These are phyloP conservation scores for Orthosia gothica DNA, from an alignment of 2,888 invertebrate genomes.

Conservation along the genomic window DNA sequence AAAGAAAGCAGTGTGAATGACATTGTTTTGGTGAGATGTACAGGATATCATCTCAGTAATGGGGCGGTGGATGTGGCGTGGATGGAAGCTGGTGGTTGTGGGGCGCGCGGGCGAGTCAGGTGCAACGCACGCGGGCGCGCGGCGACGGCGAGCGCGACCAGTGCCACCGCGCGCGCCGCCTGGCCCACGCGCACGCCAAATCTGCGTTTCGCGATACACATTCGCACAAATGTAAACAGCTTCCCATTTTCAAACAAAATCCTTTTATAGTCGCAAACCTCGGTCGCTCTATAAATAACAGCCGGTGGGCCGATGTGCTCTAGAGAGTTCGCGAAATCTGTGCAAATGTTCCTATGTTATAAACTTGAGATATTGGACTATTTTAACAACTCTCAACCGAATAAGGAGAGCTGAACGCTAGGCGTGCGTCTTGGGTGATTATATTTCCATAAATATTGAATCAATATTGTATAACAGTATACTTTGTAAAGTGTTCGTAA, in stretches of 20 bases:
- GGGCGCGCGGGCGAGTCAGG: constrained; percentile 81
- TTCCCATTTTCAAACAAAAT: constrained; percentile 77
- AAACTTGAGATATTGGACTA: constrained; percentile 73
- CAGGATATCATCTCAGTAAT: constrained; percentile 71
- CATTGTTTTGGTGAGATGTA: constrained; percentile 68
- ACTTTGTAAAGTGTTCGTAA: constrained; percentile 53
- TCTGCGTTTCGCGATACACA: constrained; percentile 80
- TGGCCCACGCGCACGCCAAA: constrained; percentile 88
- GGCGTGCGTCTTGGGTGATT: constrained; percentile 74
- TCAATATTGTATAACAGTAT: constrained; percentile 50
- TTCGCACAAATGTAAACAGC: constrained; percentile 76
- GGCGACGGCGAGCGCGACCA: constrained; percentile 73
- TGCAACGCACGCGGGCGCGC: constrained; percentile 82
- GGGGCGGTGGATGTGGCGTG: constrained; percentile 74
- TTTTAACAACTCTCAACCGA: constrained; percentile 74
- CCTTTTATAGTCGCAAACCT: constrained; percentile 77
- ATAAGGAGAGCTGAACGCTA: constrained; percentile 74
- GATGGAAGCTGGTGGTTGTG: constrained; percentile 74
- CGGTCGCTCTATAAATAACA: constrained; percentile 80
- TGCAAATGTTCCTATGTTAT: constrained; percentile 73
- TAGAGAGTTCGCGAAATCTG: constrained; percentile 75
- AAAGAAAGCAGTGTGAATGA: constrained; percentile 67
- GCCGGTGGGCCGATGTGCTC: constrained; percentile 71
- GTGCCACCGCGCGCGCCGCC: constrained; percentile 87
- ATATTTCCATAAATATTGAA: constrained; percentile 65